Percentiles rank a stretch among this genome's conserved stretches.
Conservation (phyloP, 2,113 vertebrate species). For the Jaculus jaculus region DNA sequence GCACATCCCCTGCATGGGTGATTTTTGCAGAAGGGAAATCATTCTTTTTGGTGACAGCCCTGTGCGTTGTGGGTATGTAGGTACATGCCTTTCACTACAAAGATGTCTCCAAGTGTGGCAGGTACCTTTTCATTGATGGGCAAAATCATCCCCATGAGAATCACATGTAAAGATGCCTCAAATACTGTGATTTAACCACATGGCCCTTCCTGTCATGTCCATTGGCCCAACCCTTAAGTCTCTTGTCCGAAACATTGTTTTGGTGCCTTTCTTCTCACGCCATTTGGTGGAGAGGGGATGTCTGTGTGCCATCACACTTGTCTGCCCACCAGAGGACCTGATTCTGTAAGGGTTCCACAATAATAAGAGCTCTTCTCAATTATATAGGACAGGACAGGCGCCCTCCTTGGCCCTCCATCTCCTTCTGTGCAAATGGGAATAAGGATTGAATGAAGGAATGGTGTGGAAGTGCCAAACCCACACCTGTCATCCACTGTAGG, state of each 20-base stretch:
- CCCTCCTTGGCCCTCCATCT: background rate
- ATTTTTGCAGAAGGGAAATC: too few relatives aligned
- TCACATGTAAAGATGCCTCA: background rate
- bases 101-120: background rate
- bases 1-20: too few relatives aligned
- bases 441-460: background rate
- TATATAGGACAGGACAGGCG: background rate
- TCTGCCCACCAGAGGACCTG: background rate
- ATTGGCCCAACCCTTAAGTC: background rate
- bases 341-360: background rate
- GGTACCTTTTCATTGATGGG: background rate
- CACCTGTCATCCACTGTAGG: too few relatives aligned
- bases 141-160: background rate
- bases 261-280: background rate
- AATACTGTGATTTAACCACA: background rate
- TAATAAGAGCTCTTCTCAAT: background rate
- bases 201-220: background rate
- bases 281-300: background rate
- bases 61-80: too few relatives aligned
- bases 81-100: background rate
- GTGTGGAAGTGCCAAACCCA: background rate
- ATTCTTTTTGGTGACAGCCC: background rate
- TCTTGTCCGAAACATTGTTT: background rate
- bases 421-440: background rate
- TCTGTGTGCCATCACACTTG: background rate